Evolutionary conservation across 2,797 vertebrate genomes (phyloP).

Genomic region (Microhierax caerulescens): DNA sequence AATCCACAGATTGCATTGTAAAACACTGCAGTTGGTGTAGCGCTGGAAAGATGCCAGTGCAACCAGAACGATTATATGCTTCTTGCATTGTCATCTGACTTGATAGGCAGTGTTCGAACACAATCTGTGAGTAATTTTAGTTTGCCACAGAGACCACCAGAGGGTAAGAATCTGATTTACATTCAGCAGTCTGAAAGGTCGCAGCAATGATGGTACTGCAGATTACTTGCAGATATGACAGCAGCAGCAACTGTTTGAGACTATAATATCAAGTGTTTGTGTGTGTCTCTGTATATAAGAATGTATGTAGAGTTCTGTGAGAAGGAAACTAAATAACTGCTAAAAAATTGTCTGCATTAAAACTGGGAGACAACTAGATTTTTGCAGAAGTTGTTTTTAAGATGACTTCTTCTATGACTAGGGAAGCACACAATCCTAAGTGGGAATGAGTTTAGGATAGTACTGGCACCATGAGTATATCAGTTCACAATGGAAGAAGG

Average conservation of each 20-base stretch:
- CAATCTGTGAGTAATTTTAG: constrained; percentile 19
- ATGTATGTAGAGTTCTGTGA: not conserved
- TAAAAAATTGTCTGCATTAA: not conserved
- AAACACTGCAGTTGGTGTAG: not conserved
- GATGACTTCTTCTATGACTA: not conserved
- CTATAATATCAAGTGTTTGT: not conserved
- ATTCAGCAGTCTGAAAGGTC: constrained; percentile 10
- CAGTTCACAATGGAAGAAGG: not conserved
- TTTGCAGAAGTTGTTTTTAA: not conserved
- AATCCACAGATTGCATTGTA: not conserved
- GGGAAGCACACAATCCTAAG: not conserved
- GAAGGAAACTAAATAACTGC: not conserved
- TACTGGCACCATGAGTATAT: not conserved
- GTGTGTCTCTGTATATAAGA: not conserved
- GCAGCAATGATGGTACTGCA: not conserved
- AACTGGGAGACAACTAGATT: not conserved
- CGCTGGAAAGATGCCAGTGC: not conserved
- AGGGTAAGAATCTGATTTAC: constrained; percentile 18
- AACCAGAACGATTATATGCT: not conserved
- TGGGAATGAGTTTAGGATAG: not conserved
- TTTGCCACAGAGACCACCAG: constrained; percentile 18
- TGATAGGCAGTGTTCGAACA: not conserved
- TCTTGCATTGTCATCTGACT: constrained; percentile 21
- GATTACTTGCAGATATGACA: constrained; percentile 23
- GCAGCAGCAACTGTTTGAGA: constrained; percentile 3